Conservation (phyloP, 1,140 invertebrate species). For the Pogonus chalceus region DNA sequence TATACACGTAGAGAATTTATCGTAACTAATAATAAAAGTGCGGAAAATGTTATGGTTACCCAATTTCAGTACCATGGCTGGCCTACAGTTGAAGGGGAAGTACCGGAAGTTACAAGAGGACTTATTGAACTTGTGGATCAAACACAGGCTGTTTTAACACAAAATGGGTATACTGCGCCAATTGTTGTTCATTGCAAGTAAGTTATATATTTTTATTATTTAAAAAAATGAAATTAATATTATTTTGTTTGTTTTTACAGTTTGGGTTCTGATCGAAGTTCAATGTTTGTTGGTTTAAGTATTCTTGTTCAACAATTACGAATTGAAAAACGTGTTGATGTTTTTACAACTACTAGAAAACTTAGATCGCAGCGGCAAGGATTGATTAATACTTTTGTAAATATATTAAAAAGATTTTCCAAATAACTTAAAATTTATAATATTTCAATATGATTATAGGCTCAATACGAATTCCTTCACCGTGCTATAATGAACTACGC, state of each 20-base stretch:
- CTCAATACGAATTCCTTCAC: conserved; percentile 86
- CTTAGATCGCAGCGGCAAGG: conserved; percentile 71
- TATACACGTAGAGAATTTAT: conserved; percentile 75
- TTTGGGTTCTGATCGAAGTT: conserved; percentile 74
- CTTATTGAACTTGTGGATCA: conserved; percentile 71
- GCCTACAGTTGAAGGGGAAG: conserved; percentile 74
- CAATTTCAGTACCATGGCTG: conserved; percentile 85
- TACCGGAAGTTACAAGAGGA: conserved; percentile 69
- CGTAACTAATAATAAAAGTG: conserved; percentile 67
- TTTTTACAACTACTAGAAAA: conserved; percentile 74
- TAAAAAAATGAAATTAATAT: not conserved
- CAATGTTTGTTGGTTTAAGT: conserved; percentile 78
- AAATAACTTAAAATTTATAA: conserved; percentile 3
- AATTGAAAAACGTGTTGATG: conserved; percentile 72
- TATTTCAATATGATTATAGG: conserved; percentile 46
- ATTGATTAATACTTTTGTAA: conserved; percentile 74
- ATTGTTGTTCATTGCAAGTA: conserved; percentile 75
- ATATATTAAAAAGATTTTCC: conserved; percentile 28
- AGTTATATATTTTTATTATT: conserved; percentile 14
- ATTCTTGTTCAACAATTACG: conserved; percentile 74
- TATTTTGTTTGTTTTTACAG: conserved; percentile 31
- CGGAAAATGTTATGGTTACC: conserved; percentile 60
- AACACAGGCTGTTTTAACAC: conserved; percentile 40
- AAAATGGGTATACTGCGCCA: conserved; percentile 42
- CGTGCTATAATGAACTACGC: conserved; percentile 82